Evolutionary conservation across 2,888 invertebrate species (phyloP), one percentile per base, ranked within the genome.

Genomic region (Bursaphelenchus okinawaensis): DNA sequence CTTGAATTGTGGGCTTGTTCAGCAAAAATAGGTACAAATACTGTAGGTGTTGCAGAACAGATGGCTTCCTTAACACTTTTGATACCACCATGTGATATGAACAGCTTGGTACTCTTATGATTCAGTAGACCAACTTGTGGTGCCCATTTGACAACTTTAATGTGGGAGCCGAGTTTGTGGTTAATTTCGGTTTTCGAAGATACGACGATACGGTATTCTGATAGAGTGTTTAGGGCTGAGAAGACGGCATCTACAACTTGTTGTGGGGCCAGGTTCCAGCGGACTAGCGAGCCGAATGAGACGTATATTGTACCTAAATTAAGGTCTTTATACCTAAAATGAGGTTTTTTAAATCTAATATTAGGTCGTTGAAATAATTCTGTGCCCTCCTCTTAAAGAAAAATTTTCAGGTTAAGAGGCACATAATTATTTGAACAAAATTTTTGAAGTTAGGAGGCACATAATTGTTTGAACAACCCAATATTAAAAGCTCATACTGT

Each of bases 21-120:
- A n/a, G 67, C 67, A 19, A 68, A 55, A 7, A 68, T 23, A 8
- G 68, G 68, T 26, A 68, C 28, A 50, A 56, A 68, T 9, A 62
- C 28, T 19, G 68, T 50, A 0, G 68, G 68, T 2, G 68, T 68
- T 23, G 29, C 51, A 7, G 64, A 24, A 56, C 68, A 68, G 24
- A 68, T 51, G 9, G 68, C 68, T 55, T 68, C 68, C 24, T 68
- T 67, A 40, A 68, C 52, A 40, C 62, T 62, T 50, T 67, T 67
- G 22, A 68, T 40, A 19, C 68, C 68, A 29, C 68, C 68, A 40
- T 68, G 68, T 0, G 60, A 60, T 16, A 68, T 31, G 56, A 68
- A 68, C 7, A 69, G n/a, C 24, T 23, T 20, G 0, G 69, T 68
- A 4, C 31, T 50, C 16, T 31, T 22, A 26, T 68, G 66, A 6